Base-by-base conservation (phyloP, 2,888 invertebrate genomes). In the Ormia ochracea region DNA sequence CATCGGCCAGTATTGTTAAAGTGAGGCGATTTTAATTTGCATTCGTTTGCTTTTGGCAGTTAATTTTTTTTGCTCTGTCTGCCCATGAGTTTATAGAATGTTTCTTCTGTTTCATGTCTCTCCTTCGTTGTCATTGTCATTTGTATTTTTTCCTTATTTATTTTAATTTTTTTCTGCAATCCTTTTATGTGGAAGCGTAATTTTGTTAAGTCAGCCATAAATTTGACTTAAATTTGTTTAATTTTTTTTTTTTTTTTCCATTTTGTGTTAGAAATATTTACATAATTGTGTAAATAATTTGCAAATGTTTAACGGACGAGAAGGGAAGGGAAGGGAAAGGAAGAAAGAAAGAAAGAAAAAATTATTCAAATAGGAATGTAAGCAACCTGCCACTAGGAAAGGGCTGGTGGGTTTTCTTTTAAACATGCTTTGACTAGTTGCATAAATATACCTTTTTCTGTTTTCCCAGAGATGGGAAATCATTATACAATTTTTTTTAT, bases 201-300 rank as follows among this genome's bases (percentile, higher is more conserved):
- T 87, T 85, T 87, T 85, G 85, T 86, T 87, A 87, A 87, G 87
- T 86, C 86, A 84, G 84, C 86, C 84, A 87, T 87, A 86, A 87
- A 87, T 87, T 86, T 86, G 86, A 85, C 86, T 87, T 85, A 85
- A 84, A 82, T 78, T 63, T 73, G 83, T 76, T 84, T 66, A 10
- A 28, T 7, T 43, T 52, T 50, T 28, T 43, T 43, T 9, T 0
- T 41, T 10, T 48, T n/a, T 38, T 38, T n/a, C 17, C 38, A 59
- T 26, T 45, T n/a, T 52, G 41, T 52, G 26, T 83, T 83, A 83
- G 80, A 80, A 69, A 84, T 83, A 87, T 87, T 86, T 87, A 84
- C 86, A 85, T 85, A 86, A 84, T 84, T 84, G 83, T 83, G 84
- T 83, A 73, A 78, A 78, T 73, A 78, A 75, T 75, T 81, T 78